A percentile compares a stretch with the other conserved stretches of the same genome.
These are phyloP conservation scores for Champsocephalus gunnari DNA, from an alignment of 2,797 vertebrate genomes.

Conservation along the genomic window DNA sequence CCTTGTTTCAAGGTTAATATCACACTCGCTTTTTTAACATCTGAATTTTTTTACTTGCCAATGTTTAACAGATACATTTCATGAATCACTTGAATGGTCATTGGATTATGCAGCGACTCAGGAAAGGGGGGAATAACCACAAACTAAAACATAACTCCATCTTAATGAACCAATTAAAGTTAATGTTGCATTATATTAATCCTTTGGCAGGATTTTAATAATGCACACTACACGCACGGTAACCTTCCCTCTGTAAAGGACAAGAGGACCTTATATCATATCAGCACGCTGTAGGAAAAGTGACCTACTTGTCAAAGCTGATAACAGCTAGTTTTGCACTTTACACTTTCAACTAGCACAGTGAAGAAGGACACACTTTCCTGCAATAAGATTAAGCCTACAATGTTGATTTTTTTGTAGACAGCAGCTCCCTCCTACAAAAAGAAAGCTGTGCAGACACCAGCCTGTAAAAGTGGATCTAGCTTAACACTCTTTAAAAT, in stretches of 20 bases:
- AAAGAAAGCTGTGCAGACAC: not conserved
- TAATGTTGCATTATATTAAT: not conserved
- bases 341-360: not conserved
- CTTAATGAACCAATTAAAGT: not conserved
- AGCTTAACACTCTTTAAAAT: not conserved
- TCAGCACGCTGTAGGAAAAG: slow-evolving; percentile 3
- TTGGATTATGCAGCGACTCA: too few relatives aligned
- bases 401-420: not conserved
- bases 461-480: not conserved
- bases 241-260: not conserved
- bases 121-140: not conserved
- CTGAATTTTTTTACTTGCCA: not conserved
- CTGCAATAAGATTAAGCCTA: not conserved
- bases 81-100: not conserved
- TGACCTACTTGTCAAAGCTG: slow-evolving; percentile 2
- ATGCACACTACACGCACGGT: not conserved
- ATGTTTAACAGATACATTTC: not conserved
- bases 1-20: slow-evolving; percentile 10
- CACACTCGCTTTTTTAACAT: not conserved
- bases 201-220: not conserved
- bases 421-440: not conserved
- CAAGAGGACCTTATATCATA: not conserved
- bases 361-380: not conserved
- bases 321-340: slow-evolving; percentile 5
- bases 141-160: not conserved